Evolutionary conservation across 2,888 invertebrate species (phyloP).

Genomic region (Drosophila longiperda): DNA sequence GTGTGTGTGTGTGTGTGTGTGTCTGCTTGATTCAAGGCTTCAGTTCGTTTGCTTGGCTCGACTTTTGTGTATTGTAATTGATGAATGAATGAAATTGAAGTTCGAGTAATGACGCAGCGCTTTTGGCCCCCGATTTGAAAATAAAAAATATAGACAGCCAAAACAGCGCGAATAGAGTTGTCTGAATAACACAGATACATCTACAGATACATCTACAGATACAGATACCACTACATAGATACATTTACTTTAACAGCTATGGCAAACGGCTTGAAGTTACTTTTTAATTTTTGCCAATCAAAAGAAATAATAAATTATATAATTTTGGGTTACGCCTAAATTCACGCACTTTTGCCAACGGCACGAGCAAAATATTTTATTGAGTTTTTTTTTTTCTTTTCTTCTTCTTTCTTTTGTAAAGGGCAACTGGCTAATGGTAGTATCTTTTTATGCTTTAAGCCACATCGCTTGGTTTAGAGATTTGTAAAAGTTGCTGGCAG

Average conservation of each 20-base stretch:
- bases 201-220: conserved; percentile 9
- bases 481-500: not conserved
- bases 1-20: conserved; percentile 37
- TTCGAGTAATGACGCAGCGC: conserved; percentile 78
- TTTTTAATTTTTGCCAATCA: conserved; percentile 80
- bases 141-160: conserved; percentile 10
- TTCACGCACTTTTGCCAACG: conserved; percentile 71
- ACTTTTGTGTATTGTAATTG: conserved; percentile 77
- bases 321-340: conserved; percentile 75
- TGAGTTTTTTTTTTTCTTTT: not conserved
- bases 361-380: conserved; percentile 51
- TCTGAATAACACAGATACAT: conserved; percentile 27
- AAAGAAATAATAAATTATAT: conserved; percentile 79
- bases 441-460: not conserved
- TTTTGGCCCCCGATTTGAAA: conserved; percentile 48
- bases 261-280: conserved; percentile 44
- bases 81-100: conserved; percentile 81
- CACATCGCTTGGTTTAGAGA: not conserved
- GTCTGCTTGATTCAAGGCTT: conserved; percentile 74
- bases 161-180: conserved; percentile 68
- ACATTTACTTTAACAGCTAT: conserved; percentile 17
- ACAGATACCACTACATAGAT: conserved; percentile 15
- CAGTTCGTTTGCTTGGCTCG: conserved; percentile 40
- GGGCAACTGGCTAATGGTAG: conserved; percentile 23
- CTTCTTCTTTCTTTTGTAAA: conserved; percentile 6